Percentiles rank a stretch among this genome's conserved stretches.
Evolutionary conservation across 2,797 vertebrate genomes (phyloP).

Genomic region (Takifugu rubripes): DNA sequence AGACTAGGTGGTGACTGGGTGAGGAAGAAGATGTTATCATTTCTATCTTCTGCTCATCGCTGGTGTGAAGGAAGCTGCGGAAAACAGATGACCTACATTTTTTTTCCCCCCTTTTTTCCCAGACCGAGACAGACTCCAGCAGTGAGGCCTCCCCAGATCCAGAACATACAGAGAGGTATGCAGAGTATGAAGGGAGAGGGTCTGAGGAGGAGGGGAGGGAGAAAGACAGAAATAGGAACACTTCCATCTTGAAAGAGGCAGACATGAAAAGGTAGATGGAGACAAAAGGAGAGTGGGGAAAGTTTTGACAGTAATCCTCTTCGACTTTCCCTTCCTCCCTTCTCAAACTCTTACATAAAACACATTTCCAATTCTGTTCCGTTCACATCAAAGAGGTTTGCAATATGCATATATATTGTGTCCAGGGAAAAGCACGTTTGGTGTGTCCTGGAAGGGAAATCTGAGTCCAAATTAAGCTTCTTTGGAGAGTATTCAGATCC

Average conservation of each 20-base stretch:
- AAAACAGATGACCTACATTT: slow-evolving; percentile 77
- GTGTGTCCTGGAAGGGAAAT: slow-evolving; percentile 21
- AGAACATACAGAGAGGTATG: slow-evolving; percentile 9
- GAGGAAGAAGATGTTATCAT: slow-evolving; percentile 53
- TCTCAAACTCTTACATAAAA: slow-evolving; percentile 70
- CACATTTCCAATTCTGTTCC: slow-evolving; percentile 74
- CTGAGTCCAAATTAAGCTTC: slow-evolving; percentile 55
- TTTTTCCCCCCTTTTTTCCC: background rate
- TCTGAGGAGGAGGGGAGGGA: background rate
- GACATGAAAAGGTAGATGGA: slow-evolving; percentile 44
- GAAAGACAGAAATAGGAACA: slow-evolving; percentile 34
- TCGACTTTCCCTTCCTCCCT: slow-evolving; percentile 54
- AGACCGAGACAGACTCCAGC: slow-evolving; percentile 51
- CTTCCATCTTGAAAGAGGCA: slow-evolving; percentile 43
- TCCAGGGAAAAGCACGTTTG: slow-evolving; percentile 57
- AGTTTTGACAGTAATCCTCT: slow-evolving; percentile 69
- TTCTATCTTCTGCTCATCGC: slow-evolving; percentile 51
- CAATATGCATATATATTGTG: slow-evolving; percentile 71
- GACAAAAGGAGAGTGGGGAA: slow-evolving; percentile 47
- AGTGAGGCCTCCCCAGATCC: slow-evolving; percentile 52
- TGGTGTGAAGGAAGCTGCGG: slow-evolving; percentile 59
- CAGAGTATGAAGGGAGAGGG: background rate
- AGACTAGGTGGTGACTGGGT: background rate
- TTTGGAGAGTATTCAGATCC: slow-evolving; percentile 43
- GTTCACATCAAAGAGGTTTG: slow-evolving; percentile 74